phyloP scores from a whole-genome alignment of 2,888 invertebrate species.

The Ormyrus labotus region DNA sequence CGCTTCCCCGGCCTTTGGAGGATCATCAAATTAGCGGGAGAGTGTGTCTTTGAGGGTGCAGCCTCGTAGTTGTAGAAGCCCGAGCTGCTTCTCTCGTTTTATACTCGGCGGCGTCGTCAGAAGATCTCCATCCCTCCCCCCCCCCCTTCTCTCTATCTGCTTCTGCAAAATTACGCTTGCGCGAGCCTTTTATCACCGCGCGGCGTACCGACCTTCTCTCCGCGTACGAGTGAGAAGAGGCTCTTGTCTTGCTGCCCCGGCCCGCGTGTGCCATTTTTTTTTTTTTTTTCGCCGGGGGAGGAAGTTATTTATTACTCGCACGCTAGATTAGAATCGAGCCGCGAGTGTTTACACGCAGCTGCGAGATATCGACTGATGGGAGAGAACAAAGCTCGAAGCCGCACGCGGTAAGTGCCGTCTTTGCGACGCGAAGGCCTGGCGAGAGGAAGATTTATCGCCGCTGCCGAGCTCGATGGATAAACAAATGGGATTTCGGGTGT shows the following conservation, averaged over 20 bases:
- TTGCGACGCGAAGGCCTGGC: no score
- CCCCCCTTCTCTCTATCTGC: constrained; percentile 47
- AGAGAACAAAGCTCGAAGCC: not conserved
- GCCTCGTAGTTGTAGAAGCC: constrained; percentile 59
- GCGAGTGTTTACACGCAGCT: not conserved
- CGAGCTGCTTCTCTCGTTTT: constrained; percentile 44
- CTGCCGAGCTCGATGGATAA: no score
- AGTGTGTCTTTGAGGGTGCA: constrained; percentile 73
- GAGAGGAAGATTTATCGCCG: no score
- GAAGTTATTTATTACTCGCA: not conserved
- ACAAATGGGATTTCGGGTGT: no score
- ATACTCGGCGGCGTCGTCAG: constrained; percentile 46
- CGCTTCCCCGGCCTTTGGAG: constrained; percentile 71
- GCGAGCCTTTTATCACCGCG: constrained; percentile 66
- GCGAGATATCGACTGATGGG: not conserved
- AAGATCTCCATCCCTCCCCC: constrained; percentile 44
- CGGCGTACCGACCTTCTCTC: constrained; percentile 60
- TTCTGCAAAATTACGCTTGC: constrained; percentile 68
- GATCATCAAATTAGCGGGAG: constrained; percentile 75
- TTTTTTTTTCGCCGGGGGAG: not conserved
- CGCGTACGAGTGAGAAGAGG: not conserved
- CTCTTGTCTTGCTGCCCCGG: constrained; percentile 1
- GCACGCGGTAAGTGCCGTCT: not conserved
- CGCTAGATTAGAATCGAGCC: not conserved
- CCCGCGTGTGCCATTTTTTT: not conserved